Percentiles rank a stretch among this genome's conserved stretches.
phyloP scores from a whole-genome alignment of 2,113 vertebrate species.

The Chionodraco myersi region DNA sequence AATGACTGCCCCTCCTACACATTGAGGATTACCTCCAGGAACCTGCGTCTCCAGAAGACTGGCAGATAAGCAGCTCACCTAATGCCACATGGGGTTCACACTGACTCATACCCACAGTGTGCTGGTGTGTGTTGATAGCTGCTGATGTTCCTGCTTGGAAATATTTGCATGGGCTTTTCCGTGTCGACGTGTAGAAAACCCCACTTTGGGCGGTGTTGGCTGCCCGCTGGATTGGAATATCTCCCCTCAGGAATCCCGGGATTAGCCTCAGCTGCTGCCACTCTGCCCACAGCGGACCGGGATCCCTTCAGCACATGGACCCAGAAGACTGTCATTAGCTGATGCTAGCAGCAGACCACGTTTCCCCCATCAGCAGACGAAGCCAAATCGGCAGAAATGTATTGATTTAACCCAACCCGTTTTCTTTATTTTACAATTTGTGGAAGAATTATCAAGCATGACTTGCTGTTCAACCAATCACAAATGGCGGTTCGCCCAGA shows the following conservation, averaged over 20 bases:
- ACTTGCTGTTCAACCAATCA: conserved; percentile 70
- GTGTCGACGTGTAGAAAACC: conserved; percentile 41
- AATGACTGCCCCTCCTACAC: conserved; percentile 59
- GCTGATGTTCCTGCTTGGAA: conserved; percentile 49
- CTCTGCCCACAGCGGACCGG: conserved; percentile 46
- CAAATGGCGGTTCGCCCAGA: conserved; percentile 67
- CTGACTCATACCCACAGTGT: not conserved
- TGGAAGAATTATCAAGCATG: conserved; percentile 60
- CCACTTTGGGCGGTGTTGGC: conserved; percentile 61
- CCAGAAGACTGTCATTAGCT: conserved; percentile 56
- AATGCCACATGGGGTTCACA: conserved; percentile 36
- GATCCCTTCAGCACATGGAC: conserved; percentile 53
- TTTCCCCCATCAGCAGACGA: conserved; percentile 25
- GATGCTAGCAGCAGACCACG: conserved; percentile 27
- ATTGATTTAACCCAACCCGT: conserved; percentile 18
- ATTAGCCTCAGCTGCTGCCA: conserved; percentile 62
- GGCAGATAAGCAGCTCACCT: conserved; percentile 69
- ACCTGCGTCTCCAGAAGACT: conserved; percentile 58
- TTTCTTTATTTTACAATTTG: conserved; percentile 23
- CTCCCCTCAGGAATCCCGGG: conserved; percentile 72
- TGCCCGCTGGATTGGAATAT: conserved; percentile 75
- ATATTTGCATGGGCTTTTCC: conserved; percentile 73
- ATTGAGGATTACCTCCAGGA: conserved; percentile 70
- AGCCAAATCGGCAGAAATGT: conserved; percentile 42
- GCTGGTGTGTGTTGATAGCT: not conserved